phyloP scores from a whole-genome alignment of 2,797 vertebrate species.

The Clarias pachynema region DNA sequence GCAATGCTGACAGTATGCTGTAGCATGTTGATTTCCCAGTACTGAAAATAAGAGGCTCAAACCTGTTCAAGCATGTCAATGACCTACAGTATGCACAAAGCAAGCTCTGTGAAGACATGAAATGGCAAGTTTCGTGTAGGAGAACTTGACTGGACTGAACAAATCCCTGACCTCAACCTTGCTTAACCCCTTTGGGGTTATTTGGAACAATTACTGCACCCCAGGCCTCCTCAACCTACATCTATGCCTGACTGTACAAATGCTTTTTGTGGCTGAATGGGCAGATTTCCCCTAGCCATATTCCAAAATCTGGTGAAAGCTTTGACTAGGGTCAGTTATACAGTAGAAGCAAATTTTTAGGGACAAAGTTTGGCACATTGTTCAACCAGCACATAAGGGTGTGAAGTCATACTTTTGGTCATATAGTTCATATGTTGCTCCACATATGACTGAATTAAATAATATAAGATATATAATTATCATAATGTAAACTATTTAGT shows the following conservation, averaged over 20 bases:
- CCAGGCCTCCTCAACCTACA: background rate
- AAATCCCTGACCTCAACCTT: background rate
- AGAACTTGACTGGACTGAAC: background rate
- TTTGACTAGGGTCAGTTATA: background rate
- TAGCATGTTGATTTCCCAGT: background rate
- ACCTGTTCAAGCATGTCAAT: background rate
- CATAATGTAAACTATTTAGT: background rate
- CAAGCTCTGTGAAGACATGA: background rate
- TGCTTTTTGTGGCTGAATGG: background rate
- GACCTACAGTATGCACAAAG: background rate
- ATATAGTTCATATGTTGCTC: background rate
- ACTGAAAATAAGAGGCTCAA: background rate
- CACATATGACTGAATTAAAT: background rate
- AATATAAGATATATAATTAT: background rate
- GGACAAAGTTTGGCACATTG: no score
- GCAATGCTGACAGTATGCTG: background rate
- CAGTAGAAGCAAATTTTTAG: no score
- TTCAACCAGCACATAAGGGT: background rate
- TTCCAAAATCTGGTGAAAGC: background rate
- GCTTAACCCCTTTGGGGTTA: background rate
- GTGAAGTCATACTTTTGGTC: background rate
- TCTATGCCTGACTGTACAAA: background rate
- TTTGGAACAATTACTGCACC: background rate
- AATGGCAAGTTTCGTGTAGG: background rate
- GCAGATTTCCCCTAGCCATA: background rate